phyloP scores from a whole-genome alignment of 2,888 invertebrate species.

The Cremastobaeus sp. region DNA sequence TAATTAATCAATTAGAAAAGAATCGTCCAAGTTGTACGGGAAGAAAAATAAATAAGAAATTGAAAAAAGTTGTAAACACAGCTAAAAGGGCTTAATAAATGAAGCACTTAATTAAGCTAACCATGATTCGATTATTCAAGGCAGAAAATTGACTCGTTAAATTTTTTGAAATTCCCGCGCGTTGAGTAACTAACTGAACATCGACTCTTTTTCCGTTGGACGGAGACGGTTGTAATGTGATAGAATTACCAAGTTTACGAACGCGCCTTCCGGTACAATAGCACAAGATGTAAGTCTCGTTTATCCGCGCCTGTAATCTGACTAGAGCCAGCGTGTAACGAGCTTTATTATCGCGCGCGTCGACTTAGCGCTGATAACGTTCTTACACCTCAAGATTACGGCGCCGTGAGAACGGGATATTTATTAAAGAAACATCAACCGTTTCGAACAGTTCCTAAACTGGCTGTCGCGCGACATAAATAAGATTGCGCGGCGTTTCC shows the following conservation, averaged over 20 bases:
- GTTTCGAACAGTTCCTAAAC: conserved; percentile 28
- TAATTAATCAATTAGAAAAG: no score
- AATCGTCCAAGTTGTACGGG: no score
- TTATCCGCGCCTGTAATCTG: conserved; percentile 59
- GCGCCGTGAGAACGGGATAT: conserved; percentile 51
- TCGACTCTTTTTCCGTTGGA: conserved; percentile 14
- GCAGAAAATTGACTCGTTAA: no score
- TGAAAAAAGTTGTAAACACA: no score
- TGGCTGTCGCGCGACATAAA: conserved; percentile 36
- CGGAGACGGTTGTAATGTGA: conserved; percentile 43
- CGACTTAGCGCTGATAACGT: conserved; percentile 56
- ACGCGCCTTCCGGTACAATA: conserved; percentile 53
- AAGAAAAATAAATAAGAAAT: no score
- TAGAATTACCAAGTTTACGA: conserved; percentile 56
- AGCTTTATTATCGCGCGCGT: conserved; percentile 60
- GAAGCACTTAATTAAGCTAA: no score
- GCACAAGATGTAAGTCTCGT: conserved; percentile 48
- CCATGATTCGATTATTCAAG: no score
- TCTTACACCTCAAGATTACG: conserved; percentile 53
- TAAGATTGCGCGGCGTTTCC: conserved; percentile 39
- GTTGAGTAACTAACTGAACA: not conserved
- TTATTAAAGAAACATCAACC: conserved; percentile 53
- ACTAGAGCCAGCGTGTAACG: conserved; percentile 57
- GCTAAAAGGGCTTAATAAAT: no score
- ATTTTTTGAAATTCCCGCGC: conserved; percentile 5